Conservation (phyloP, 2,797 vertebrate genomes). For the Neomorphus geoffroyi region DNA sequence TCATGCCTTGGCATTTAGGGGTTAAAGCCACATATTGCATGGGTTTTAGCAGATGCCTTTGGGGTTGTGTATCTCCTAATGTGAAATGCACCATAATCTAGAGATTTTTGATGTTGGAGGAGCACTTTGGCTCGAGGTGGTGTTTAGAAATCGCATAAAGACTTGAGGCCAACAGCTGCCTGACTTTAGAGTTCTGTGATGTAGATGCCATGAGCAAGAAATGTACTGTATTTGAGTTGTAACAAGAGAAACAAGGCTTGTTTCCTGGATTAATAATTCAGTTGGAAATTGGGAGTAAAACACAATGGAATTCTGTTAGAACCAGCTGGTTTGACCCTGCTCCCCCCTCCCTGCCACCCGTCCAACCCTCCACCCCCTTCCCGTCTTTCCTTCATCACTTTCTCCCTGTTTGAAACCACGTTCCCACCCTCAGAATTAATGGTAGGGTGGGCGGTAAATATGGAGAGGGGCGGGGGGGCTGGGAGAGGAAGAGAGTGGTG, state of each 20-base stretch:
- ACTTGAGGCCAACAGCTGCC: neutral
- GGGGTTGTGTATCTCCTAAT: too few species aligned
- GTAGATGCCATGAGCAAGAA: neutral
- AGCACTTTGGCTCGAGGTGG: neutral
- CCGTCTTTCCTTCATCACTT: neutral
- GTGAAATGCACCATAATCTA: neutral
- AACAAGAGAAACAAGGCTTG: neutral
- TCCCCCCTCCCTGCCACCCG: too few species aligned
- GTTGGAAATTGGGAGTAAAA: neutral
- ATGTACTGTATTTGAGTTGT: neutral
- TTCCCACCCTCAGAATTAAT: neutral
- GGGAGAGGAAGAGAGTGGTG: neutral
- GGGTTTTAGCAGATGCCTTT: neutral
- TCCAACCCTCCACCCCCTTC: too few species aligned
- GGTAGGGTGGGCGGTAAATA: neutral
- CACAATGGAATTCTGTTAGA: neutral
- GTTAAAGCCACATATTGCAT: neutral
- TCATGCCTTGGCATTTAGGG: neutral
- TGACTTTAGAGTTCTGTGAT: neutral
- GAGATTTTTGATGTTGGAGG: neutral
- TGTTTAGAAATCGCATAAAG: fast-evolving
- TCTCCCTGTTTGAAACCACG: fast-evolving
- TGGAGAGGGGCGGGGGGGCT: neutral
- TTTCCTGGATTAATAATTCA: neutral
- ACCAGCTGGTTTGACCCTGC: neutral